Evolutionary conservation across 2,888 invertebrate species (phyloP), one percentile per base, ranked within the genome.

Genomic region (Eilema griseolum): DNA sequence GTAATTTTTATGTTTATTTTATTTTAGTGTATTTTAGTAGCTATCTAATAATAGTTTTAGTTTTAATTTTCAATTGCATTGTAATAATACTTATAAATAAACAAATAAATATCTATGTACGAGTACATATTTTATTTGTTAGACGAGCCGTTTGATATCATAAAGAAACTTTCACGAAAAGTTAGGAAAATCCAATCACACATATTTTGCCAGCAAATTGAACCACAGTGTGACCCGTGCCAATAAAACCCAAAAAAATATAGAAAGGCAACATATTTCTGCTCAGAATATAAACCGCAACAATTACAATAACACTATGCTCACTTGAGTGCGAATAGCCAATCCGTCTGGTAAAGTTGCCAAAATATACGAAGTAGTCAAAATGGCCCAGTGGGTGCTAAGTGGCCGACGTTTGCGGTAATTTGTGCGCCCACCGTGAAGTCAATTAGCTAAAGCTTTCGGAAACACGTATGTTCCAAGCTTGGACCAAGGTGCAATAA

Each of bases 391-490:
- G 66, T 66, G 70, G 81, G 82, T 79, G 77, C 66, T 79, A 75
- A 70, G 66, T 67, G 72, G 73, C 66, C 64, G 72, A 71, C 69
- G 72, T 75, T 69, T 46, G 73, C n/a, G 63, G 79, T 68, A 81
- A 79, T 75, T 73, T 72, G 80, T 68, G 82, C 81, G 65, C 72
- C 68, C 59, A 64, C 75, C 77, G 73, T 72, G 67, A 67, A 80
- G 82, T 80, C 82, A 80, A 80, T 80, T 81, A 80, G 77, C 73
- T 74, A 70, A 81, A 72, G 71, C 82, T 75, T 59, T 61, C 41
- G 61, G 64, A 65, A 70, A 66, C 61, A 61, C 66, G 23, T 66
- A 61, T 66, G 70, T 65, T 60, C 33, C 61, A 33, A 67, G 56
- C 33, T 41, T 26, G 41, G 26, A 16, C 41, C 26, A 28, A 20